Conservation (phyloP, 2,113 vertebrate species). For the Arizona elegans region DNA sequence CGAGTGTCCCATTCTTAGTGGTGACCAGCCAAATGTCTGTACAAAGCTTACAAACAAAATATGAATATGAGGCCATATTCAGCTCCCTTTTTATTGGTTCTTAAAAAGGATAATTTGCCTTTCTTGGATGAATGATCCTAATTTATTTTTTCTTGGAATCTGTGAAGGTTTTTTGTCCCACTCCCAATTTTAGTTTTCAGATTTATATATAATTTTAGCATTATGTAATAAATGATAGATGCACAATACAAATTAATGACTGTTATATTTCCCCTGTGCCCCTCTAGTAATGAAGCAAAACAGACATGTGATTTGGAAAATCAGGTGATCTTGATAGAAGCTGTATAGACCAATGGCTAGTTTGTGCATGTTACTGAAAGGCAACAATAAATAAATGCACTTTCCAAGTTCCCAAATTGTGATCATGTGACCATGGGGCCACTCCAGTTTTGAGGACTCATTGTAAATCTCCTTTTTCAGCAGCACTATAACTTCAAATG, state of each 20-base stretch:
- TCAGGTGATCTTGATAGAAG: conserved; percentile 32
- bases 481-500: neutral
- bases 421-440: neutral
- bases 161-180: neutral
- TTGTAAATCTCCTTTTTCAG: neutral
- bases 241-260: conserved; percentile 3
- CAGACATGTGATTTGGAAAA: neutral
- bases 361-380: conserved; percentile 56
- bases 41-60: neutral
- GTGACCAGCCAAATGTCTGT: neutral
- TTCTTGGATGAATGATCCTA: neutral
- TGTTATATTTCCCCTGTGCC: conserved; percentile 29
- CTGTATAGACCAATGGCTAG: conserved; percentile 35
- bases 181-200: conserved; percentile 9
- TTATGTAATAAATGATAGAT: neutral
- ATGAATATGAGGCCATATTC: neutral
- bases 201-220: neutral
- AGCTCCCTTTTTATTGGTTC: neutral
- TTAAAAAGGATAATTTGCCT: neutral
- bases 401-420: neutral
- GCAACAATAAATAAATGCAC: conserved; percentile 61
- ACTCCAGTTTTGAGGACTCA: neutral
- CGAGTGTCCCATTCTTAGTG: neutral
- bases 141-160: neutral
- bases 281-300: conserved; percentile 17